Conservation (phyloP, 2,797 vertebrate genomes). For the Botia almorhae region DNA sequence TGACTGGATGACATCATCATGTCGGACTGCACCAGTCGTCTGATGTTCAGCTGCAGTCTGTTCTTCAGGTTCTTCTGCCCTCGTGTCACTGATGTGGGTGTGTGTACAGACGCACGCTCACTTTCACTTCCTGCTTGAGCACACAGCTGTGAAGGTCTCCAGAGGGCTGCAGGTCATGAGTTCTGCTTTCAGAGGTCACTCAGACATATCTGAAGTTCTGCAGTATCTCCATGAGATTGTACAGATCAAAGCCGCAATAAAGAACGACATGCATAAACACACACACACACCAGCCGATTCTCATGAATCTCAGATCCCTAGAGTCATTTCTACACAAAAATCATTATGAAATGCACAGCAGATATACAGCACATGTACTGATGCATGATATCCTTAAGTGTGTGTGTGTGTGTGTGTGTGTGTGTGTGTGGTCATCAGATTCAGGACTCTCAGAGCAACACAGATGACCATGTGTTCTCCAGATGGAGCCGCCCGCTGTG, state of each 20-base stretch:
- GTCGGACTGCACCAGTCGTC: too few species aligned
- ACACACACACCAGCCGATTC: background rate
- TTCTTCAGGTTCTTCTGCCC: background rate
- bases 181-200: background rate
- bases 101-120: background rate
- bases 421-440: background rate
- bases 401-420: background rate
- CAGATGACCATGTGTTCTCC: conserved; percentile 32
- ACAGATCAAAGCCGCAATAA: background rate
- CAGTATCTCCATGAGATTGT: background rate
- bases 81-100: background rate
- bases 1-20: too few species aligned
- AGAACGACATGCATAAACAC: background rate
- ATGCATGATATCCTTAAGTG: background rate
- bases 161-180: too few species aligned
- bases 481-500: conserved; percentile 54
- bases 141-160: background rate
- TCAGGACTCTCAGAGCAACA: conserved; percentile 62
- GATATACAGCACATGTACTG: background rate
- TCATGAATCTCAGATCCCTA: too few species aligned
- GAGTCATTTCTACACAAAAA: too few species aligned
- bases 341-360: background rate
- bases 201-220: background rate
- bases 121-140: background rate
- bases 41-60: too few species aligned